Base-by-base conservation (phyloP, 2,113 vertebrate genomes). In the Numenius arquata region DNA sequence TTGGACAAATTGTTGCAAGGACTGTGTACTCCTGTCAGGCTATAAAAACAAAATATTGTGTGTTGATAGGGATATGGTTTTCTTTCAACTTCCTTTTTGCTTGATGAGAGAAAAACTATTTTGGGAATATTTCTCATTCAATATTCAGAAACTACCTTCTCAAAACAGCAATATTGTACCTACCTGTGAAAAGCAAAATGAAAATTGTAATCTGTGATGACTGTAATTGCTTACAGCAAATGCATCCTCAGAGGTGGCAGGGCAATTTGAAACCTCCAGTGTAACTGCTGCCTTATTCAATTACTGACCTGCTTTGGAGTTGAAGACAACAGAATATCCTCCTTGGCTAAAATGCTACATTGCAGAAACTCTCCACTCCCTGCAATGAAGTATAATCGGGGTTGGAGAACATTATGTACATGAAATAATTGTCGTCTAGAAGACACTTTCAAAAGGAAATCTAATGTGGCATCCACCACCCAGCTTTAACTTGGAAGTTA, bases 151-250 rank as follows among this genome's bases (percentile, higher is more conserved):
- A 91, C 36, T 52, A 72, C 62, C 30, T 85, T 83, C 74, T 94
- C 58, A 43, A 72, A 89, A 63, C 21, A 93, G 70, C 34, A 82
- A 85, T 82, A 59, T 78, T 78, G 53, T 91, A 79, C 43, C 16
- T 89, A 90, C 40, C 84, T 91, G 74, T 76, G 89, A 95, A 95
- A 93, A 93, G 50, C 65, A 84, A 96, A 95, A 43, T 74, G 76
- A 89, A 89, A 95, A 89, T 81, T 89, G 23, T 80, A 63, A 88
- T 81, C 52, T 84, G 13, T 50, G 63, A 50, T 90, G 86, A 81
- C 72, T 88, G 43, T 80, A 95, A 89, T 67, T 82, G 34, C 70
- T 89, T 82, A 72, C 43, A 94, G 62, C 26, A 94, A 88, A 91
- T 43, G 32, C 12, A 75, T 87, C 66, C 40, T 73, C 77, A 65